Percentiles rank a stretch among this genome's conserved stretches.
Evolutionary conservation across 1,140 invertebrate species (phyloP).

Genomic region (Eulimnadia texana): DNA sequence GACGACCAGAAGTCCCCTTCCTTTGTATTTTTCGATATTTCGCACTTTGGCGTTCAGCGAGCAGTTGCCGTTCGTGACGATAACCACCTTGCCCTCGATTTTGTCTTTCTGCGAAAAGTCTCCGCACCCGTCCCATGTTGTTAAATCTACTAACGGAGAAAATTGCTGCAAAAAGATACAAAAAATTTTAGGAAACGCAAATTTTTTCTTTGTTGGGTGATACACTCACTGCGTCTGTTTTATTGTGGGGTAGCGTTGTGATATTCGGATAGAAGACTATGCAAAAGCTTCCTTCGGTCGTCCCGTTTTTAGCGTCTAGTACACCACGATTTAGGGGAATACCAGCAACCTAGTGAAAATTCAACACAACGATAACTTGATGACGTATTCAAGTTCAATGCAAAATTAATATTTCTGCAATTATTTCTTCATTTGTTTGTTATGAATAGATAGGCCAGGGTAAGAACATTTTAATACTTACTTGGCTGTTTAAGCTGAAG

Average conservation of each 20-base stretch:
- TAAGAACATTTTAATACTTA: no score
- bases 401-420: no score
- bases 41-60: neutral
- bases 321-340: conserved; percentile 1
- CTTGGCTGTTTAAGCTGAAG: neutral
- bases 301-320: conserved; percentile 4
- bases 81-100: neutral
- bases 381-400: no score
- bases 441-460: no score
- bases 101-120: neutral
- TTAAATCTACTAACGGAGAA: neutral
- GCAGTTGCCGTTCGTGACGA: conserved; percentile 4
- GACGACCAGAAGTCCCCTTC: conserved; percentile 1
- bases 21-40: neutral
- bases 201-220: no score
- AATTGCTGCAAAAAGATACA: neutral
- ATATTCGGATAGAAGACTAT: conserved; percentile 5
- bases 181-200: neutral
- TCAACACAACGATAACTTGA: no score
- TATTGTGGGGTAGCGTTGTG: neutral
- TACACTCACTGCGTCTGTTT: neutral
- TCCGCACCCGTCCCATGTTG: conserved; percentile 2
- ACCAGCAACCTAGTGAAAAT: neutral
- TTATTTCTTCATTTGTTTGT: no score
- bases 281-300: conserved; percentile 7